Conservation (phyloP, 2,797 vertebrate genomes). For the Schizopygopsis pylzovi region DNA sequence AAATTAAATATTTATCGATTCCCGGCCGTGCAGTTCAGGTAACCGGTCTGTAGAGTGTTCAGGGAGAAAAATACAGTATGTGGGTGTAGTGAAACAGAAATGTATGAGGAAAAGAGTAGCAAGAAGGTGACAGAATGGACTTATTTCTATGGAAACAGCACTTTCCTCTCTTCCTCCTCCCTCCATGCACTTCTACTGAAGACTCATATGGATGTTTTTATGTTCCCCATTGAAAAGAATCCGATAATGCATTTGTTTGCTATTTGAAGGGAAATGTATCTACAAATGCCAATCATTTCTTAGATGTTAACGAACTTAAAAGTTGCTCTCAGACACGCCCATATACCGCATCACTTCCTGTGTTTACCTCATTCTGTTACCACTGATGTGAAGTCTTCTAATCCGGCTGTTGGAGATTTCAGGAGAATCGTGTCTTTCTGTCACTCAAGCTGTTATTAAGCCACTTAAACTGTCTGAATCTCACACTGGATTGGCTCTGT, state of each 20-base stretch:
- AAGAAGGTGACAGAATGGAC: conserved; percentile 67
- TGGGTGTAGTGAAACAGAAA: conserved; percentile 62
- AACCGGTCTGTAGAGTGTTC: neutral
- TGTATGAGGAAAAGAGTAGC: conserved; percentile 58
- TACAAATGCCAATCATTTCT: neutral
- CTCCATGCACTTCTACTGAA: conserved; percentile 22
- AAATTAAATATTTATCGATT: conserved; percentile 24
- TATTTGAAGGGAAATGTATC: neutral
- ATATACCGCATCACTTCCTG: conserved; percentile 10
- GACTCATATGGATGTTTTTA: neutral
- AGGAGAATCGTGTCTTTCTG: conserved; percentile 36
- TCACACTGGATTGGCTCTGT: conserved; percentile 14
- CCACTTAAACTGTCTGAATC: conserved; percentile 31
- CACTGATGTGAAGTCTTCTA: conserved; percentile 25
- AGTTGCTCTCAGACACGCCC: neutral
- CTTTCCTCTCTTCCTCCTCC: conserved; percentile 52
- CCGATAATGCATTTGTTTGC: neutral
- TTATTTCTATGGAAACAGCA: conserved; percentile 82
- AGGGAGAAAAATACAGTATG: conserved; percentile 56
- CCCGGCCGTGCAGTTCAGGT: conserved; percentile 4
- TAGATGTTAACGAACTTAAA: neutral
- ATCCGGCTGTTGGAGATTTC: conserved; percentile 38
- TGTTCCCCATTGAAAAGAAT: neutral
- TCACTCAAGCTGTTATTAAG: conserved; percentile 42
- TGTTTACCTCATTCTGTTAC: conserved; percentile 11